A percentile compares a stretch with the other conserved stretches of the same genome.
Conservation (phyloP, 1,140 invertebrate species). For the Tachypleus tridentatus region DNA sequence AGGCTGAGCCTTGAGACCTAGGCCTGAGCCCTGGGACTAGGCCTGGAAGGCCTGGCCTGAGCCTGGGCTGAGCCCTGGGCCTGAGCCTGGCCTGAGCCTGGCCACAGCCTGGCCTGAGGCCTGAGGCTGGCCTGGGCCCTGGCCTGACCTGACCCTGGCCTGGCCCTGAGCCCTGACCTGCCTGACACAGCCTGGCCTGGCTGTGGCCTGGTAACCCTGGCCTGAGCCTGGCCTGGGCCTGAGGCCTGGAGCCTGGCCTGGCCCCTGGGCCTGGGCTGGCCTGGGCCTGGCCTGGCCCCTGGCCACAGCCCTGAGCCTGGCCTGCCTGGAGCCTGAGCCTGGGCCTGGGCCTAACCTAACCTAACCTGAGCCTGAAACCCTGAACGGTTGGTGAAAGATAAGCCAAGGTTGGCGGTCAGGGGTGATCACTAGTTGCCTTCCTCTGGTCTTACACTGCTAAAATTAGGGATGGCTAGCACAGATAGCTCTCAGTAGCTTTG, state of each 20-base stretch:
- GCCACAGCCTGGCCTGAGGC: constrained; percentile 21
- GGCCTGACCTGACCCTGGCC: too few species aligned
- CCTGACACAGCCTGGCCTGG: constrained; percentile 22
- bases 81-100: constrained; percentile 23
- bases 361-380: constrained; percentile 22
- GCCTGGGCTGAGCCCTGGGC: constrained; percentile 23
- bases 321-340: constrained; percentile 20
- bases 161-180: constrained; percentile 21
- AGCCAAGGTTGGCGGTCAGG: too few species aligned
- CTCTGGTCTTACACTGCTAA: too few species aligned
- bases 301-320: constrained; percentile 11
- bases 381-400: too few species aligned
- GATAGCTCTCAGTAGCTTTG: too few species aligned
- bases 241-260: constrained; percentile 22
- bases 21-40: constrained; percentile 25
- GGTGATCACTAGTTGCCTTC: too few species aligned
- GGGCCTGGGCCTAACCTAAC: constrained; percentile 22
- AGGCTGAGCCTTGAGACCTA: constrained; percentile 23
- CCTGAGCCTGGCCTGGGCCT: constrained; percentile 24
- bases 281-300: constrained; percentile 22
- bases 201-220: constrained; percentile 24
- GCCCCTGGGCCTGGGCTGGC: too few species aligned
- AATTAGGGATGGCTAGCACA: too few species aligned
- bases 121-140: too few species aligned
- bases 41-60: constrained; percentile 23